A percentile compares a stretch with the other conserved stretches of the same genome.
Evolutionary conservation across 92 coral and sea anemone genomes (phyloP).

Genomic region (Parazoanthus swiftii): DNA sequence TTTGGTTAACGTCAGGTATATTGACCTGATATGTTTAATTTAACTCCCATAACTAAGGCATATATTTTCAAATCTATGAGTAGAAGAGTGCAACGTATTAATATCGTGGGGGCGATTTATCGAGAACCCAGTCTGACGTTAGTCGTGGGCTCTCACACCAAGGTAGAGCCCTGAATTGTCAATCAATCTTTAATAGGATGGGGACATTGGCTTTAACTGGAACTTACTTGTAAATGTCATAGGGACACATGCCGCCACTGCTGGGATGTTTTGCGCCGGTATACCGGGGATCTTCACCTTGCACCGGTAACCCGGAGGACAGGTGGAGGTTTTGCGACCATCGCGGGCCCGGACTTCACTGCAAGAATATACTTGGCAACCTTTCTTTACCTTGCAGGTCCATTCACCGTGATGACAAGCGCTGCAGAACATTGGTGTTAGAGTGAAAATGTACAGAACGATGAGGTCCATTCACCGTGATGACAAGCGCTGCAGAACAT

Average conservation of each 20-base stretch:
- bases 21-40: too few species aligned
- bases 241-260: conserved; percentile 67
- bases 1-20: too few species aligned
- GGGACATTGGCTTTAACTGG: too few species aligned
- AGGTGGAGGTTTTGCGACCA: conserved; percentile 51
- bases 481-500: conserved; percentile 59
- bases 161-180: too few species aligned
- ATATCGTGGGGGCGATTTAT: too few species aligned
- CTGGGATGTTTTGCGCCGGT: conserved; percentile 79
- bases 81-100: too few species aligned
- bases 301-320: conserved; percentile 78
- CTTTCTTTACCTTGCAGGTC: conserved; percentile 64
- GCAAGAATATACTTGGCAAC: conserved; percentile 59
- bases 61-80: too few species aligned
- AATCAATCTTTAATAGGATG: too few species aligned
- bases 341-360: conserved; percentile 44
- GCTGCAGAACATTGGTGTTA: conserved; percentile 34
- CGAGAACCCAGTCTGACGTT: too few species aligned
- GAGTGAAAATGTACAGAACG: neutral
- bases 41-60: too few species aligned
- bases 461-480: conserved; percentile 77
- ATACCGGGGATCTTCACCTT: conserved; percentile 86
- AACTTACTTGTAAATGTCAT: conserved; percentile 52
- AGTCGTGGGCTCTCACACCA: too few species aligned
- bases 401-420: conserved; percentile 85